A percentile compares a stretch with the other conserved stretches of the same genome.
These are phyloP conservation scores for Dendrolimus kikuchii DNA, from an alignment of 1,140 invertebrate species.

Conservation along the genomic window DNA sequence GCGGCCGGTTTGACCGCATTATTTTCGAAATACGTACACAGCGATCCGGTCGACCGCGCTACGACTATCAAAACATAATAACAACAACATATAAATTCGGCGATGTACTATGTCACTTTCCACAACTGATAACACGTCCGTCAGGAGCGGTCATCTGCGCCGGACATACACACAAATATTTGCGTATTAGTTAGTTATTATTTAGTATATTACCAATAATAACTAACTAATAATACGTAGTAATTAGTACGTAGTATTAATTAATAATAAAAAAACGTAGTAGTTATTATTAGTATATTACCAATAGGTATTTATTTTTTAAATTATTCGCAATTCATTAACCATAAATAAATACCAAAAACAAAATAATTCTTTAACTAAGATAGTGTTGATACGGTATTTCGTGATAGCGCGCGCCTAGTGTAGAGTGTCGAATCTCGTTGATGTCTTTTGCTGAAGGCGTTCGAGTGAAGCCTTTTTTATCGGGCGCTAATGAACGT, in stretches of 20 bases:
- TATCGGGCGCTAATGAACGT: slow-evolving; percentile 13
- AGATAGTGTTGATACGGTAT: too few species aligned
- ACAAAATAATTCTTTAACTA: too few species aligned
- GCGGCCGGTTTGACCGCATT: slow-evolving; percentile 70
- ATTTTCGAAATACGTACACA: slow-evolving; percentile 68
- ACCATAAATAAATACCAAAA: too few species aligned
- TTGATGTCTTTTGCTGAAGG: slow-evolving; percentile 66
- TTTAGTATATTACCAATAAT: neutral
- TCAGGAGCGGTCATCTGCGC: slow-evolving; percentile 4
- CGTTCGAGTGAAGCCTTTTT: slow-evolving; percentile 37
- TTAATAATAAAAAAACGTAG: too few species aligned
- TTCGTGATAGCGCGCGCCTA: too few species aligned
- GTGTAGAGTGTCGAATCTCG: slow-evolving; percentile 29
- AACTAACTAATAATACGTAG: too few species aligned
- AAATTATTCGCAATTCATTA: too few species aligned
- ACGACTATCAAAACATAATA: slow-evolving; percentile 65
- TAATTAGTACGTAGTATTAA: too few species aligned
- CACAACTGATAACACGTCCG: slow-evolving; percentile 13
- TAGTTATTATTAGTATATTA: too few species aligned
- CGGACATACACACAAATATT: neutral
- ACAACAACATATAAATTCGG: slow-evolving; percentile 49
- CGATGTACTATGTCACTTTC: slow-evolving; percentile 20
- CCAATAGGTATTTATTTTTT: too few species aligned
- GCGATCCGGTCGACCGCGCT: slow-evolving; percentile 55
- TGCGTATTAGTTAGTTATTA: neutral